Percentiles rank a stretch among this genome's conserved stretches.
Conservation (phyloP, 1,140 invertebrate genomes). For the Rhyacophila brunnea region DNA sequence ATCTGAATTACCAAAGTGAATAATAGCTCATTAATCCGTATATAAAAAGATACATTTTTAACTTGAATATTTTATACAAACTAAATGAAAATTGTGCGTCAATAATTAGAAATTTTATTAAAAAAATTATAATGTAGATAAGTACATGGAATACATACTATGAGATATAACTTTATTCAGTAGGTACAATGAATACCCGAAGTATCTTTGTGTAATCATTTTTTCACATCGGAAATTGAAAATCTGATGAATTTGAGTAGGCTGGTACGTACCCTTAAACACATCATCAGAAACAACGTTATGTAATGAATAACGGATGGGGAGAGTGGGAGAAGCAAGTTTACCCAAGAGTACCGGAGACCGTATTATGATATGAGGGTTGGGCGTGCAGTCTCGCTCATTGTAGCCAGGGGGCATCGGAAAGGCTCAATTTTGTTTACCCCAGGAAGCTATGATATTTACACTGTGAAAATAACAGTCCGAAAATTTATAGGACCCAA, state of each 20-base stretch:
- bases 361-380: constrained; percentile 14
- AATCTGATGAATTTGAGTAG: too few species aligned
- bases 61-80: too few species aligned
- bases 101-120: too few species aligned
- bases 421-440: constrained; percentile 30
- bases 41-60: too few species aligned
- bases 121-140: too few species aligned
- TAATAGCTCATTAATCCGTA: too few species aligned
- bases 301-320: constrained; percentile 26
- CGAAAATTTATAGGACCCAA: constrained; percentile 13
- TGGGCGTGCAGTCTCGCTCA: constrained; percentile 1
- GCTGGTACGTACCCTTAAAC: constrained; percentile 12
- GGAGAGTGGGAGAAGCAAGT: constrained; percentile 11
- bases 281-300: constrained; percentile 25
- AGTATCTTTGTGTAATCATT: too few species aligned
- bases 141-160: too few species aligned
- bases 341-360: constrained; percentile 16
- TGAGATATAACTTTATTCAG: too few species aligned
- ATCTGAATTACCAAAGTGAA: too few species aligned
- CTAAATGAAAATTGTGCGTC: too few species aligned
- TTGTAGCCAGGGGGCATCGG: constrained; percentile 19
- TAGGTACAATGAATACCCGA: too few species aligned
- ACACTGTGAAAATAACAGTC: constrained; percentile 34
- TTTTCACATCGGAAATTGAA: constrained; percentile 14
- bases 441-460: constrained; percentile 32